Percentiles rank a stretch among this genome's conserved stretches.
Evolutionary conservation across 2,113 vertebrate genomes (phyloP).

Genomic region (Ramphastos sulfuratus): DNA sequence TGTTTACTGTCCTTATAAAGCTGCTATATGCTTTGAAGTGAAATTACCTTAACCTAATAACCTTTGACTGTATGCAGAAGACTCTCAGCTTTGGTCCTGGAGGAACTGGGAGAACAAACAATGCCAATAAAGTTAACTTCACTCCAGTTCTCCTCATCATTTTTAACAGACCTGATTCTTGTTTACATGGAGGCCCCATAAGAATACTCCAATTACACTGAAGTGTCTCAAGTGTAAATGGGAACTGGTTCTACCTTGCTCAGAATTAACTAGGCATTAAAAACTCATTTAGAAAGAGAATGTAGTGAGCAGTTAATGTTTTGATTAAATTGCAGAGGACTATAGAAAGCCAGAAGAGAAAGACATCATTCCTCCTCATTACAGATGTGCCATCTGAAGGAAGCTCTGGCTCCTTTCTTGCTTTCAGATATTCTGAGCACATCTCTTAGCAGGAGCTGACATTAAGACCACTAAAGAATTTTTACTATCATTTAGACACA

Average conservation of each 20-base stretch:
- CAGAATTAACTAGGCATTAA: conserved; percentile 62
- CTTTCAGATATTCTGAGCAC: background rate
- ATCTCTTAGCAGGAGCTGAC: background rate
- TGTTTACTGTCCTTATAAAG: background rate
- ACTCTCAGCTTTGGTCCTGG: background rate
- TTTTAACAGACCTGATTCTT: conserved; percentile 35
- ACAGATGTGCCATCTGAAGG: background rate
- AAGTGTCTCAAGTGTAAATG: conserved; percentile 11
- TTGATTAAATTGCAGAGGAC: conserved; percentile 43
- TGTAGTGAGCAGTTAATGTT: conserved; percentile 10
- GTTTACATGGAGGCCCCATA: background rate
- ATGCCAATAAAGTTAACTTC: background rate
- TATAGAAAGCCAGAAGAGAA: conserved; percentile 35
- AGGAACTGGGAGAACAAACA: background rate
- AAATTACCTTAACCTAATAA: background rate
- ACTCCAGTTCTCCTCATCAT: conserved; percentile 12
- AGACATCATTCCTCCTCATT: background rate
- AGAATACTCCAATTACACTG: conserved; percentile 16
- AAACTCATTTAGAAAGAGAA: conserved; percentile 26
- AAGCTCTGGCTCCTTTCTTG: background rate
- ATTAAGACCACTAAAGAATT: background rate
- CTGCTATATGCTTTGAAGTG: background rate
- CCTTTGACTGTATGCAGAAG: background rate
- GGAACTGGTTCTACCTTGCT: background rate
- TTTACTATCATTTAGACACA: background rate